Conservation (phyloP, 2,888 invertebrate species). For the Agriopis marginaria region DNA sequence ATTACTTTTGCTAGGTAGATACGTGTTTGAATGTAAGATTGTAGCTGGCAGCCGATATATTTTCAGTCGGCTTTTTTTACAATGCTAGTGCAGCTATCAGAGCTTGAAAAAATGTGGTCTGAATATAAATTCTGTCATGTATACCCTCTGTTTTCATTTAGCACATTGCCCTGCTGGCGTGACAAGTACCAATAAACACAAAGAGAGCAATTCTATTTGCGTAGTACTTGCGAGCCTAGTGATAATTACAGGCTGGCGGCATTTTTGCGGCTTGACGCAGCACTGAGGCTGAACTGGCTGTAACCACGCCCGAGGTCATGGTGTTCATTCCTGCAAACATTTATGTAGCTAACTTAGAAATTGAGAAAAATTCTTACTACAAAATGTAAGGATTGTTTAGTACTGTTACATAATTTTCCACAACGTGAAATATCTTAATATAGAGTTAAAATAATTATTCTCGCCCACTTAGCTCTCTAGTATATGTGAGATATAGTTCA, state of each 20-base stretch:
- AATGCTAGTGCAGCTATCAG: no score
- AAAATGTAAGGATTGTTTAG: background rate
- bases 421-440: no score
- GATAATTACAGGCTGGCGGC: conserved; percentile 69
- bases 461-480: no score
- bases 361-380: no score
- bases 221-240: conserved; percentile 61
- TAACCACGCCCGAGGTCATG: conserved; percentile 5
- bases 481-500: no score
- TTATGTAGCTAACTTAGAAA: background rate
- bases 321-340: conserved; percentile 10
- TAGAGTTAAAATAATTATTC: no score
- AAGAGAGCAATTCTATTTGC: conserved; percentile 68
- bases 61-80: no score
- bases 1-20: no score
- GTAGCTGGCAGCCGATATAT: no score
- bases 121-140: background rate
- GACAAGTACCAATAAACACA: conserved; percentile 58
- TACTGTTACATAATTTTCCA: background rate
- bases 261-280: conserved; percentile 59
- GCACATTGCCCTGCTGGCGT: conserved; percentile 60
- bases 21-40: no score
- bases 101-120: no score
- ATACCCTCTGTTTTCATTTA: conserved; percentile 44
- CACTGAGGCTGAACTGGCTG: background rate